phyloP scores from a whole-genome alignment of 2,888 invertebrate genomes.

The Caenorhabditis sulstoni region DNA sequence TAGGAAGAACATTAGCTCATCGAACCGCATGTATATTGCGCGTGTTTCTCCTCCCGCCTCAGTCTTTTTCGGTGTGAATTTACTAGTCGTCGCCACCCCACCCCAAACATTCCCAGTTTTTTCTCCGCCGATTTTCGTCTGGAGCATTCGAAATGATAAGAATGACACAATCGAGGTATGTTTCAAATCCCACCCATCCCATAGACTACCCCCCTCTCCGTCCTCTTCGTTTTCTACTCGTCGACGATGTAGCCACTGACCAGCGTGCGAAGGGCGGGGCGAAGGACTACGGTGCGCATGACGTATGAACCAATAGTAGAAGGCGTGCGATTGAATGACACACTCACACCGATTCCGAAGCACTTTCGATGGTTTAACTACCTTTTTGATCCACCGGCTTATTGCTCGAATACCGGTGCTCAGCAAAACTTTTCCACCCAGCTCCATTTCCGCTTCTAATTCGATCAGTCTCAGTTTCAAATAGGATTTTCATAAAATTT shows the following conservation, averaged over 20 bases:
- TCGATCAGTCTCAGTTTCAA: not conserved
- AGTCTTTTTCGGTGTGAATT: slow-evolving; percentile 57
- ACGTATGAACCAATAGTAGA: slow-evolving; percentile 56
- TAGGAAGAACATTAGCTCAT: slow-evolving; percentile 63
- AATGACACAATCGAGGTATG: slow-evolving; percentile 40
- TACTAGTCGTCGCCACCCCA: slow-evolving; percentile 28
- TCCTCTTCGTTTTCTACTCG: no score
- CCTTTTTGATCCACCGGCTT: slow-evolving; percentile 46
- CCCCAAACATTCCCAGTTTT: not conserved
- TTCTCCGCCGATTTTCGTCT: not conserved
- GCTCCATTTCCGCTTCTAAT: not conserved
- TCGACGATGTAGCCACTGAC: slow-evolving; percentile 46
- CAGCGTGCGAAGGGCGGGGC: slow-evolving; percentile 48
- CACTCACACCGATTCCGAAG: slow-evolving; percentile 60
- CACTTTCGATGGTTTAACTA: slow-evolving; percentile 62
- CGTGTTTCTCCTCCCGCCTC: slow-evolving; percentile 51
- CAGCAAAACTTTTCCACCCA: not conserved
- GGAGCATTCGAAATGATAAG: slow-evolving; percentile 21
- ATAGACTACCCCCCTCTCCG: not conserved
- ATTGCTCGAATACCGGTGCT: not conserved
- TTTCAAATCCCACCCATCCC: slow-evolving; percentile 32
- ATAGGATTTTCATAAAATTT: not conserved
- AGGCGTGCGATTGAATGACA: slow-evolving; percentile 60
- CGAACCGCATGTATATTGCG: slow-evolving; percentile 61
- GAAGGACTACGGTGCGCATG: slow-evolving; percentile 55